phyloP scores from a whole-genome alignment of 2,797 vertebrate species.

The Borostomias antarcticus region DNA sequence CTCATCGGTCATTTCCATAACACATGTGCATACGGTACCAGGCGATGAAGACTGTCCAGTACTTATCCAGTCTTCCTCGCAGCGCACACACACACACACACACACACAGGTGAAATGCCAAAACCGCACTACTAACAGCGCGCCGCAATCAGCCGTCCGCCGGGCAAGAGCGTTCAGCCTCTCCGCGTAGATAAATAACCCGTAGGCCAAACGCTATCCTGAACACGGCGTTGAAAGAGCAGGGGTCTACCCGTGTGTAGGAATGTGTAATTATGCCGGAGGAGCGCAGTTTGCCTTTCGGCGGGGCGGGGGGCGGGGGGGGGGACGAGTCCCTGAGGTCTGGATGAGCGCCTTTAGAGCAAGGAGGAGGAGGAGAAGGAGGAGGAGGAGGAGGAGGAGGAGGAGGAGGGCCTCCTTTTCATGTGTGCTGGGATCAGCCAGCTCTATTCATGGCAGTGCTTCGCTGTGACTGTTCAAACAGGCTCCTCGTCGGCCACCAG shows the following conservation, averaged over 20 bases:
- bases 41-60: too few species aligned
- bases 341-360: constrained; percentile 1
- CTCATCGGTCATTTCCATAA: neutral
- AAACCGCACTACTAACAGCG: neutral
- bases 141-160: neutral
- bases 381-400: neutral
- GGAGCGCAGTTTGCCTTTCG: neutral
- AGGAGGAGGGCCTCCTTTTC: constrained; percentile 21
- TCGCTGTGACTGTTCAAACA: constrained; percentile 20
- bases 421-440: constrained; percentile 17
- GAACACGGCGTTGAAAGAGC: constrained; percentile 14
- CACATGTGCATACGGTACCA: neutral
- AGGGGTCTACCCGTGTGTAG: neutral
- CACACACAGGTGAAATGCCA: too few species aligned
- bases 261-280: constrained; percentile 11
- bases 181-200: too few species aligned
- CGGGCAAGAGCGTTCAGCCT: neutral
- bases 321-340: constrained; percentile 7
- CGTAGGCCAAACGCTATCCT: too few species aligned
- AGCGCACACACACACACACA: neutral
- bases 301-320: constrained; percentile 1
- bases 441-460: constrained; percentile 14
- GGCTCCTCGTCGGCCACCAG: constrained; percentile 7
- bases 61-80: neutral
- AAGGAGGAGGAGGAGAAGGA: neutral